Conservation (phyloP, 2,888 invertebrate genomes). For the Boloria euphrosyne region DNA sequence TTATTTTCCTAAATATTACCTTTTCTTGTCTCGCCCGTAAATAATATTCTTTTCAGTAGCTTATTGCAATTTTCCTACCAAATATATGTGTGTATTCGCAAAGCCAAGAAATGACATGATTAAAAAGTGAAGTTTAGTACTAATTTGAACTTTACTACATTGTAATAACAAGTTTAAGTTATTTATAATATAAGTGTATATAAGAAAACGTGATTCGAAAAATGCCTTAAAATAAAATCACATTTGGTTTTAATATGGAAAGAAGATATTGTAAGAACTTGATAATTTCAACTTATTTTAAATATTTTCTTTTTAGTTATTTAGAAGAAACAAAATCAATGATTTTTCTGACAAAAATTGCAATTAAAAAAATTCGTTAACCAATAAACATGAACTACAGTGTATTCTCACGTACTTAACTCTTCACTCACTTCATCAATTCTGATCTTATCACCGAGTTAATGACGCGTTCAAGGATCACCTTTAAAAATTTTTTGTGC, state of each 20-base stretch:
- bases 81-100: conserved; percentile 47
- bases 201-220: conserved; percentile 57
- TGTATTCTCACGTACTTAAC: conserved; percentile 17
- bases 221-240: no score
- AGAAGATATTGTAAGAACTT: no score
- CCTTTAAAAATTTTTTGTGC: conserved; percentile 47
- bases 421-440: conserved; percentile 49
- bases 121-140: not conserved
- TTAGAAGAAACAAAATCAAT: no score
- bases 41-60: conserved; percentile 78
- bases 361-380: conserved; percentile 3
- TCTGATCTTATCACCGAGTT: conserved; percentile 65
- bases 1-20: conserved; percentile 74
- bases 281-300: no score
- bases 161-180: conserved; percentile 1
- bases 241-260: no score
- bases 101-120: conserved; percentile 13
- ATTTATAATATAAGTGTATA: conserved; percentile 42
- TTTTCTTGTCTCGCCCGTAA: conserved; percentile 68
- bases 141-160: conserved; percentile 17
- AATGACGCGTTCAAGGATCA: conserved; percentile 67
- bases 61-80: conserved; percentile 67
- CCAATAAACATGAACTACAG: not conserved
- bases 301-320: no score
- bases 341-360: no score